Base-by-base conservation (phyloP, 2,888 invertebrate species). In the Oligia fasciuncula region DNA sequence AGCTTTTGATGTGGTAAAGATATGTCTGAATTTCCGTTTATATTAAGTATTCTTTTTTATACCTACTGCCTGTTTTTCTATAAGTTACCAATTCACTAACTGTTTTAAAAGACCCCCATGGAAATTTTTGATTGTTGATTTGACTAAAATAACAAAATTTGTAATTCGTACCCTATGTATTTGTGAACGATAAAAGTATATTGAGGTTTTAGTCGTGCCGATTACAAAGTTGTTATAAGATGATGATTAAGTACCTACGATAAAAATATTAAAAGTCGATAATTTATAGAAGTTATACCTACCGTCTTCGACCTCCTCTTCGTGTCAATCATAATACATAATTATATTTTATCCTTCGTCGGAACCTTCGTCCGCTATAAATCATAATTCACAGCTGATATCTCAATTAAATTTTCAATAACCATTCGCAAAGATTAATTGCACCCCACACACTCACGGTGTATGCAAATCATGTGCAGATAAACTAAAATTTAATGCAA, bases 401-500 rank as follows among this genome's bases (percentile, higher is more conserved):
- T 65, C 68, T 79, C 66, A 84, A 79, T 85, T 74, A 75, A 54
- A 75, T 75, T 60, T 73, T 80, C 85, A 85, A 87, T 75, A 85
- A 63, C 19, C 40, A 43, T 73, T 69, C 51, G 51, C 67, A 79
- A 67, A 87, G 63, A 87, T 85, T 80, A 89, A 89, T 83, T 76
- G 76, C 79, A 86, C 77, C 43, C 73, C 72, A 87, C 87, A 85
- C 81, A 85, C 81, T 84, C 80, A 85, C 87, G 82, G 76, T 83
- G 78, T 88, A 91, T 91, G 91, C 84, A 88, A 90, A 89, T 90
- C 85, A 86, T 90, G 85, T 80, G 79, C 81, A 85, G 85, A 89
- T 90, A 90, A 90, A 85, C 86, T 89, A 81, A 90, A 89, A 87
- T 90, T 89, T 88, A 88, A 85, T 79, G 89, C 89, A 91, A 90